phyloP scores from a whole-genome alignment of 2,797 vertebrate species.

The Masticophis lateralis region DNA sequence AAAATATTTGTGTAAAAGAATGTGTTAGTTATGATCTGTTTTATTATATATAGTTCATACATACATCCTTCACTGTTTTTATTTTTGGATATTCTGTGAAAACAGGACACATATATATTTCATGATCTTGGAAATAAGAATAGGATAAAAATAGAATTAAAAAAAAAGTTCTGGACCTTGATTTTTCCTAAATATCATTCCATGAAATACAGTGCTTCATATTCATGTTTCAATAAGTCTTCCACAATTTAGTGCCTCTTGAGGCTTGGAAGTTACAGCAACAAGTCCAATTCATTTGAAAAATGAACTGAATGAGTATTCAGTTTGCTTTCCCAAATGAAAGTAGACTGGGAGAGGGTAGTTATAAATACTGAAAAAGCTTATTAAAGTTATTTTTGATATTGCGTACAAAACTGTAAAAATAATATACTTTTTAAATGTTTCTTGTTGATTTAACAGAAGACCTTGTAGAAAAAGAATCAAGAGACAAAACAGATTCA shows the following conservation, averaged over 20 bases:
- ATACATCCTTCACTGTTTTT: background rate
- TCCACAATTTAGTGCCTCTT: background rate
- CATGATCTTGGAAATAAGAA: background rate
- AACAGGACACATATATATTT: background rate
- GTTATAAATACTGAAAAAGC: constrained; percentile 18
- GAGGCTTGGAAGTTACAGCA: background rate
- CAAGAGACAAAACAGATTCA: constrained; percentile 62
- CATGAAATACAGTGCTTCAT: background rate
- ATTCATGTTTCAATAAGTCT: background rate
- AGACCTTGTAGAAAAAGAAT: constrained; percentile 71
- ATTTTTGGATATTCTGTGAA: background rate
- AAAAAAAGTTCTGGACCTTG: background rate
- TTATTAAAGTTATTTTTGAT: constrained; percentile 6
- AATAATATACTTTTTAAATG: constrained; percentile 38
- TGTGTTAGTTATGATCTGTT: background rate
- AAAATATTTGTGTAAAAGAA: background rate
- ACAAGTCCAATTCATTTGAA: background rate
- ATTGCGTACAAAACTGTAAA: constrained; percentile 37
- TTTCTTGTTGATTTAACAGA: constrained; percentile 67
- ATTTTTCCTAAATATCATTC: background rate
- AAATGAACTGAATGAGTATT: background rate
- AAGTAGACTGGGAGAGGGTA: background rate
- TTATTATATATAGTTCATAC: background rate
- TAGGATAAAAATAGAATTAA: background rate
- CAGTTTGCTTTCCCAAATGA: background rate